These are phyloP conservation scores for Percopsis omiscomaycus DNA, from an alignment of 2,797 vertebrate species.

Conservation along the genomic window DNA sequence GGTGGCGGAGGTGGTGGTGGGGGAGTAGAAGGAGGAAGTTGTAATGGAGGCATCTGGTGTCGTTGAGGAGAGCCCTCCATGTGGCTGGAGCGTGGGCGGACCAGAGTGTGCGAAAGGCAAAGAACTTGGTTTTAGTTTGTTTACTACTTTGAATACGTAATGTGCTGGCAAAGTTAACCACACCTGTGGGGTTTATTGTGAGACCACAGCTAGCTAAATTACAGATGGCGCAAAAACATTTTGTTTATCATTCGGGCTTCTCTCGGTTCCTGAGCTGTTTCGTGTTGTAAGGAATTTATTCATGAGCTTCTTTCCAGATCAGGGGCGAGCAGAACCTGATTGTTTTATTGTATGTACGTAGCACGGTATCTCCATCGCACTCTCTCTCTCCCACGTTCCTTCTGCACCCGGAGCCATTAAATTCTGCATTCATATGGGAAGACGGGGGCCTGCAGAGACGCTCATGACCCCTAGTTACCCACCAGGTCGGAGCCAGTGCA, in stretches of 20 bases:
- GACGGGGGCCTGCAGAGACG: conserved; percentile 4
- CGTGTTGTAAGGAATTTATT: conserved; percentile 50
- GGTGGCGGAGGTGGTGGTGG: conserved; percentile 12
- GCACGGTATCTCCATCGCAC: neutral
- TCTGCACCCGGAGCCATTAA: conserved; percentile 13
- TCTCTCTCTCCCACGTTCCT: conserved; percentile 1
- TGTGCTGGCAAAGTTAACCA: too few relatives aligned
- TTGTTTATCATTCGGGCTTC: conserved; percentile 29
- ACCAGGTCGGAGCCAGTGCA: neutral
- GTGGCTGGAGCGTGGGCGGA: conserved; percentile 45
- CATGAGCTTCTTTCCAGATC: conserved; percentile 53
- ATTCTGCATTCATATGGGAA: conserved; percentile 20
- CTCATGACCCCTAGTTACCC: neutral
- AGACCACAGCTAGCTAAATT: too few relatives aligned
- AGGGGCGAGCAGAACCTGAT: conserved; percentile 31
- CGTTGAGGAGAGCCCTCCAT: conserved; percentile 41
- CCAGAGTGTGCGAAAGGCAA: conserved; percentile 44
- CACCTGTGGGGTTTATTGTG: too few relatives aligned
- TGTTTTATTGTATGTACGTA: conserved; percentile 31
- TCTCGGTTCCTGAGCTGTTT: conserved; percentile 37
- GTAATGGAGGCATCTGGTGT: conserved; percentile 58
- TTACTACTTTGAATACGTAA: too few relatives aligned
- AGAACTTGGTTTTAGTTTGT: conserved; percentile 3
- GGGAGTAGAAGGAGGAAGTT: conserved; percentile 18
- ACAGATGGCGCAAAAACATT: conserved; percentile 5